Conservation (phyloP, 1,140 invertebrate genomes). For the Drosophila jambulina region DNA sequence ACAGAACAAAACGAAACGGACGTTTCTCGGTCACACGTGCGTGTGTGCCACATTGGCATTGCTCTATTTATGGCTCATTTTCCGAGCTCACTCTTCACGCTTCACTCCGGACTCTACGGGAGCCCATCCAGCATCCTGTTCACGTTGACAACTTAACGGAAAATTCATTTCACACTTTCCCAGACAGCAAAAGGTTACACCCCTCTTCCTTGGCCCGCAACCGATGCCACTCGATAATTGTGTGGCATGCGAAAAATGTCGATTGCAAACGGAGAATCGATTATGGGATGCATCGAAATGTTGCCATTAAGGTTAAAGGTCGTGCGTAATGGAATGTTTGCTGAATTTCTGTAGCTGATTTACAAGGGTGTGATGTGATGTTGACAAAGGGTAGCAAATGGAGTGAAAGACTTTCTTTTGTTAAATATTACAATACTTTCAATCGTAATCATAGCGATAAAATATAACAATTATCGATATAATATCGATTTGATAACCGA, state of each 20-base stretch:
- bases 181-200: conserved; percentile 24
- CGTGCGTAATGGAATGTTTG: conserved; percentile 2
- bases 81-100: neutral
- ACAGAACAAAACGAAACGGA: conserved; percentile 20
- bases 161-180: conserved; percentile 65
- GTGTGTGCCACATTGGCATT: conserved; percentile 16
- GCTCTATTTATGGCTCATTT: conserved; percentile 45
- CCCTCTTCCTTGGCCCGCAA: neutral
- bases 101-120: conserved; percentile 6
- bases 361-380: neutral
- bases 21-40: conserved; percentile 38
- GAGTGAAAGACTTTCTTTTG: neutral
- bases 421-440: no score
- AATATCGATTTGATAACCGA: neutral
- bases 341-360: neutral
- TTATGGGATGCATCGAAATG: conserved; percentile 23
- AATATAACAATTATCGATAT: neutral
- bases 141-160: conserved; percentile 69
- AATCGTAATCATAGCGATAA: no score
- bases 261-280: conserved; percentile 26
- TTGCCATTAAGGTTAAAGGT: conserved; percentile 11
- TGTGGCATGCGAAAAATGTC: conserved; percentile 27
- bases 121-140: conserved; percentile 35
- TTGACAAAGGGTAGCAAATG: neutral
- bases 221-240: conserved; percentile 25